Evolutionary conservation across 2,888 invertebrate species (phyloP).

Genomic region (Gonocerus acuteangulatus): DNA sequence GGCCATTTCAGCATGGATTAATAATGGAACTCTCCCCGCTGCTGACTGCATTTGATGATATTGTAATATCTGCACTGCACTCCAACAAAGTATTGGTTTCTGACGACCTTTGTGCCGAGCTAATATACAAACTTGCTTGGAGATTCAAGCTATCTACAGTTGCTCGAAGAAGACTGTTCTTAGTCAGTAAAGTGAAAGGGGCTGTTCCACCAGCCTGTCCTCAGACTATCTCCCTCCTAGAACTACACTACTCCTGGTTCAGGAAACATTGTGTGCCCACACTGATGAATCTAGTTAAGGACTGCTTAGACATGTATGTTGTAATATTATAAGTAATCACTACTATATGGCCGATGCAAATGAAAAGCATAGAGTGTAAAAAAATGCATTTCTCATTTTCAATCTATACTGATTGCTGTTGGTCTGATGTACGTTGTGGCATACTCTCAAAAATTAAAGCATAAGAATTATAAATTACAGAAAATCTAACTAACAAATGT

Average conservation of each 20-base stretch:
- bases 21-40: constrained; percentile 1
- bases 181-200: constrained; percentile 41
- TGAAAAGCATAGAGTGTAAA: no score
- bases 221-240: constrained; percentile 53
- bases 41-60: constrained; percentile 1
- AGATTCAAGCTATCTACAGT: constrained; percentile 47
- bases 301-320: background rate
- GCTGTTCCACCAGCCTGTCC: constrained; percentile 39
- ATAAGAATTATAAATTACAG: no score
- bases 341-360: no score
- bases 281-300: constrained; percentile 34
- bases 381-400: no score
- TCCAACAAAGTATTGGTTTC: background rate
- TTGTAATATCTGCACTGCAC: background rate
- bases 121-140: constrained; percentile 50
- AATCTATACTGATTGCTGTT: no score
- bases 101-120: constrained; percentile 6
- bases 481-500: no score
- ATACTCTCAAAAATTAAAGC: no score
- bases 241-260: constrained; percentile 68
- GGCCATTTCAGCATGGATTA: constrained; percentile 4
- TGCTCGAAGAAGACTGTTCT: constrained; percentile 43
- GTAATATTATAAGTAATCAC: background rate
- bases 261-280: constrained; percentile 53
- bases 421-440: no score